Percentiles rank a stretch among this genome's conserved stretches.
These are phyloP conservation scores for Sus scrofa DNA, from an alignment of 2,113 vertebrate genomes.

Conservation along the genomic window DNA sequence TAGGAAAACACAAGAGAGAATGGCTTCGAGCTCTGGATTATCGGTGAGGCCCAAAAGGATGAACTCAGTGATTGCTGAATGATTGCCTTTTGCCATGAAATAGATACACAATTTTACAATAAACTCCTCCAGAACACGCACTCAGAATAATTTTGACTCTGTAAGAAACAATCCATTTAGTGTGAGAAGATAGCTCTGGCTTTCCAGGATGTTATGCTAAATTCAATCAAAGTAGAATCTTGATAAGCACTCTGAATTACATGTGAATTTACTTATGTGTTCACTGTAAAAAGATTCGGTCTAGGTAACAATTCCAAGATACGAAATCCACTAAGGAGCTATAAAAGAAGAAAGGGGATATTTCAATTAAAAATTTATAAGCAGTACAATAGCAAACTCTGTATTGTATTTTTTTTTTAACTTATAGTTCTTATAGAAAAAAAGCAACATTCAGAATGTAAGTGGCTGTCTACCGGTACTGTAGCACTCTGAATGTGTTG, in stretches of 20 bases:
- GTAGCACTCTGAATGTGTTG: no score
- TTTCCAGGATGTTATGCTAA: neutral
- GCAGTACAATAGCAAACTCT: neutral
- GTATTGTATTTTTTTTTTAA: neutral
- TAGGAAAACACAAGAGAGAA: neutral
- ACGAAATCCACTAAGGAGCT: neutral
- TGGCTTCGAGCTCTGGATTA: neutral
- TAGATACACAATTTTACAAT: neutral
- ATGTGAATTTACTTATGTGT: neutral
- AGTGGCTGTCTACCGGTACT: neutral
- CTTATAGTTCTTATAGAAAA: neutral
- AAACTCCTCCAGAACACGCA: neutral
- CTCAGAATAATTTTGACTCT: neutral
- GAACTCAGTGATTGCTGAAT: conserved; percentile 56
- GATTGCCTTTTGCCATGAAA: conserved; percentile 62
- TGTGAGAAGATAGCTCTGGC: neutral
- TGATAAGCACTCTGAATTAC: neutral
- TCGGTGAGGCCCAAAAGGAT: conserved; percentile 57
- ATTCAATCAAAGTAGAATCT: neutral
- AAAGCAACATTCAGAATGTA: neutral
- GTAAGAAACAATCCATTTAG: neutral
- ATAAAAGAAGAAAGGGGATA: neutral
- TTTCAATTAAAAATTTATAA: neutral
- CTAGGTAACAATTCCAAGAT: neutral
- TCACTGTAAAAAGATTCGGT: neutral